Conservation (phyloP, 2,888 invertebrate genomes). For the Terebella lapidaria region DNA sequence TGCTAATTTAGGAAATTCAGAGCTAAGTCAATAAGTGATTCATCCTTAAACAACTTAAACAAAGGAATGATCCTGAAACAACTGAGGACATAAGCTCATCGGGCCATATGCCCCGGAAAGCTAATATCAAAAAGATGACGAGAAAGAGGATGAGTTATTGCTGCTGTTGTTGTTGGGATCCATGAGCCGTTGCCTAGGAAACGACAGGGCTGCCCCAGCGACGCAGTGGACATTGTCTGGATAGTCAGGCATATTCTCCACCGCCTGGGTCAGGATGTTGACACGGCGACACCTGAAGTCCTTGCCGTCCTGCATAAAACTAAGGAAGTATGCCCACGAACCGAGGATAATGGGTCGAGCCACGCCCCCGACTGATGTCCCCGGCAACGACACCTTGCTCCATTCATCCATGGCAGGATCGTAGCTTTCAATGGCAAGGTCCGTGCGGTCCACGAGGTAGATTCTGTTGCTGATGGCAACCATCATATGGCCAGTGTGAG, state of each 20-base stretch:
- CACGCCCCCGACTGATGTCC: conserved; percentile 4
- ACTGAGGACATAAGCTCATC: no score
- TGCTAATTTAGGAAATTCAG: no score
- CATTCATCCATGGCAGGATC: conserved; percentile 4
- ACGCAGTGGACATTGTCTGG: conserved; percentile 19
- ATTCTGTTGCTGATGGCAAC: conserved; percentile 4
- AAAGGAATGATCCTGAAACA: no score
- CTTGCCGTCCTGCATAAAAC: conserved; percentile 7
- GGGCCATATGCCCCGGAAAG: no score
- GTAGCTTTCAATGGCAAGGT: conserved; percentile 11
- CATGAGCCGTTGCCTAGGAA: conserved; percentile 7
- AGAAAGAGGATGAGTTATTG: background rate
- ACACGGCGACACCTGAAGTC: conserved; percentile 9
- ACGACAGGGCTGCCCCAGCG: conserved; percentile 12
- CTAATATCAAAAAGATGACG: no score
- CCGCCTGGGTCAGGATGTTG: conserved; percentile 11
- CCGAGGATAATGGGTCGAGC: conserved; percentile 12
- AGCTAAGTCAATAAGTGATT: no score
- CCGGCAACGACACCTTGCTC: conserved; percentile 10
- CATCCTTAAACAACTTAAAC: no score
- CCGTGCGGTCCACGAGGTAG: conserved; percentile 13
- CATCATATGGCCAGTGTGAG: conserved; percentile 19
- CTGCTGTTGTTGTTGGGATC: conserved; percentile 15
- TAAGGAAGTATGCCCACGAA: conserved; percentile 15
- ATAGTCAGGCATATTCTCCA: conserved; percentile 10